phyloP scores from a whole-genome alignment of 2,797 vertebrate species.

The Gymnodraco acuticeps region DNA sequence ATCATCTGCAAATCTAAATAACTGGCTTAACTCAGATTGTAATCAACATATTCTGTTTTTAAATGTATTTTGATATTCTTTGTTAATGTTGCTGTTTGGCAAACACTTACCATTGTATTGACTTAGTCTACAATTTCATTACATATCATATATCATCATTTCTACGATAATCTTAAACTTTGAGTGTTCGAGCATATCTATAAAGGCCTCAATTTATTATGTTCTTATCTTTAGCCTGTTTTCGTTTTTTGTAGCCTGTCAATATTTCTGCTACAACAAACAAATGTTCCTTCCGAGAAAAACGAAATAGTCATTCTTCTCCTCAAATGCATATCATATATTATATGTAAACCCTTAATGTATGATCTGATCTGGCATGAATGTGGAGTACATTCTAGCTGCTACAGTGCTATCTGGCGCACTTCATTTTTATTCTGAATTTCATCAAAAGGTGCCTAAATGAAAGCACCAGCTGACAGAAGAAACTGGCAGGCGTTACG shows the following conservation, averaged over 20 bases:
- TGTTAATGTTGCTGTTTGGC: constrained; percentile 20
- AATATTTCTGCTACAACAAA: constrained; percentile 14
- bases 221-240: constrained; percentile 4
- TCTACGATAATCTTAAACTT: background rate
- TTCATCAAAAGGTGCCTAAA: constrained; percentile 71
- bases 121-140: constrained; percentile 14
- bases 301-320: background rate
- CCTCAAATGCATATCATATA: constrained; percentile 24
- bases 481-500: constrained; percentile 78
- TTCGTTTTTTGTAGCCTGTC: background rate
- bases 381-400: constrained; percentile 30
- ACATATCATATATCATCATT: constrained; percentile 4
- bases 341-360: background rate
- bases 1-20: constrained; percentile 20
- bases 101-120: constrained; percentile 10
- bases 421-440: constrained; percentile 67
- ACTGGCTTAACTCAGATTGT: background rate
- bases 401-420: constrained; percentile 36
- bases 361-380: constrained; percentile 37
- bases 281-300: constrained; percentile 18
- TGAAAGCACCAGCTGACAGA: constrained; percentile 79
- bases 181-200: background rate
- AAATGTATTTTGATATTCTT: constrained; percentile 11
- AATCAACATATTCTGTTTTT: constrained; percentile 27
- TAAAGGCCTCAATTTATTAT: constrained; percentile 21